Conservation (phyloP, 2,888 invertebrate species). For the Electrophaes corylata region DNA sequence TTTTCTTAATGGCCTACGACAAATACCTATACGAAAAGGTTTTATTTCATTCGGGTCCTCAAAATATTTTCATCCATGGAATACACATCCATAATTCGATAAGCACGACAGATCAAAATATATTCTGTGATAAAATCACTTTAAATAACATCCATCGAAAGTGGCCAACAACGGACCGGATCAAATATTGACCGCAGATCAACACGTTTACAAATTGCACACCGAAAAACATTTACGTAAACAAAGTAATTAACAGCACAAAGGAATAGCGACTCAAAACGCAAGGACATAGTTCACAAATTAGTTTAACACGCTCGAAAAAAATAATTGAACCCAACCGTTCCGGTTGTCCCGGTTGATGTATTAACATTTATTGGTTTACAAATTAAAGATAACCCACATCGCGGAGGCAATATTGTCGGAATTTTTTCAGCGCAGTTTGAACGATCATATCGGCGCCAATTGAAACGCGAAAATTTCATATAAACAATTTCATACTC, state of each 20-base stretch:
- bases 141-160: slow-evolving; percentile 59
- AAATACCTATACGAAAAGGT: too few species aligned
- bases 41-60: too few species aligned
- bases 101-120: slow-evolving; percentile 1
- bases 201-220: slow-evolving; percentile 71
- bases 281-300: slow-evolving; percentile 73
- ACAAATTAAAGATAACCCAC: slow-evolving; percentile 79
- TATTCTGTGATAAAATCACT: slow-evolving; percentile 51
- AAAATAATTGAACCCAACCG: slow-evolving; percentile 71
- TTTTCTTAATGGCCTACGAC: too few species aligned
- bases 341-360: slow-evolving; percentile 64
- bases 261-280: slow-evolving; percentile 61
- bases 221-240: slow-evolving; percentile 74
- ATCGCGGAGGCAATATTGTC: slow-evolving; percentile 60
- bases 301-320: slow-evolving; percentile 72
- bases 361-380: slow-evolving; percentile 83
- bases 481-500: slow-evolving; percentile 35
- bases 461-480: slow-evolving; percentile 38
- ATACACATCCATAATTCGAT: background rate
- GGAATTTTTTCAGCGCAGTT: slow-evolving; percentile 41
- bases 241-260: slow-evolving; percentile 70
- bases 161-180: slow-evolving; percentile 50
- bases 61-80: too few species aligned
- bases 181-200: slow-evolving; percentile 79
- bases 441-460: slow-evolving; percentile 44